Conservation (phyloP, 2,797 vertebrate species). For the Lutjanus argentimaculatus region DNA sequence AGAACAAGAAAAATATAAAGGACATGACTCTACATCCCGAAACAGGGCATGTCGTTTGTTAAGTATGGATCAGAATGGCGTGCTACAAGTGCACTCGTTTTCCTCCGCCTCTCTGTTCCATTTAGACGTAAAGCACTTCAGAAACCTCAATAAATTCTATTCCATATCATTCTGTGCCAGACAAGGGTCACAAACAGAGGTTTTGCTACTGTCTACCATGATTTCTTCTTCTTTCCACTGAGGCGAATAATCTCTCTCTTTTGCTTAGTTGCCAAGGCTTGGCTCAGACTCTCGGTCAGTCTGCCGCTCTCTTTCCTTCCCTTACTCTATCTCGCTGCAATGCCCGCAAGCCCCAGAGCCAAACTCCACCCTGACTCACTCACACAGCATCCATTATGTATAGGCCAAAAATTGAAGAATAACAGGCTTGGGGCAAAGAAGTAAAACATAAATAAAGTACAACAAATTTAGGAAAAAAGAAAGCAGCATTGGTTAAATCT, state of each 20-base stretch:
- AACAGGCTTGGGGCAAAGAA: constrained; percentile 75
- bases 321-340: constrained; percentile 64
- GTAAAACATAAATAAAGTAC: constrained; percentile 77
- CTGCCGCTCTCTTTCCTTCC: constrained; percentile 58
- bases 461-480: constrained; percentile 58
- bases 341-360: constrained; percentile 70
- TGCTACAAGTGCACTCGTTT: constrained; percentile 9
- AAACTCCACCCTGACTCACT: constrained; percentile 76
- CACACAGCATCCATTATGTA: constrained; percentile 85
- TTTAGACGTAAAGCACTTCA: constrained; percentile 24
- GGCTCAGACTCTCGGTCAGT: constrained; percentile 70
- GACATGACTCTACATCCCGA: neutral
- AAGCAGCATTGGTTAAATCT: constrained; percentile 51
- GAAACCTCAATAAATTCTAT: constrained; percentile 19
- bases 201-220: constrained; percentile 52
- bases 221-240: constrained; percentile 64
- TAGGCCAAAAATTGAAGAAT: constrained; percentile 80
- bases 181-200: constrained; percentile 53
- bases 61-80: constrained; percentile 8
- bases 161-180: constrained; percentile 46
- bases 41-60: constrained; percentile 16
- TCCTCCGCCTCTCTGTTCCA: neutral
- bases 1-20: neutral
- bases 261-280: constrained; percentile 79
- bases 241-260: constrained; percentile 66